phyloP scores from a whole-genome alignment of 2,113 vertebrate species.

The Arenaria interpres region DNA sequence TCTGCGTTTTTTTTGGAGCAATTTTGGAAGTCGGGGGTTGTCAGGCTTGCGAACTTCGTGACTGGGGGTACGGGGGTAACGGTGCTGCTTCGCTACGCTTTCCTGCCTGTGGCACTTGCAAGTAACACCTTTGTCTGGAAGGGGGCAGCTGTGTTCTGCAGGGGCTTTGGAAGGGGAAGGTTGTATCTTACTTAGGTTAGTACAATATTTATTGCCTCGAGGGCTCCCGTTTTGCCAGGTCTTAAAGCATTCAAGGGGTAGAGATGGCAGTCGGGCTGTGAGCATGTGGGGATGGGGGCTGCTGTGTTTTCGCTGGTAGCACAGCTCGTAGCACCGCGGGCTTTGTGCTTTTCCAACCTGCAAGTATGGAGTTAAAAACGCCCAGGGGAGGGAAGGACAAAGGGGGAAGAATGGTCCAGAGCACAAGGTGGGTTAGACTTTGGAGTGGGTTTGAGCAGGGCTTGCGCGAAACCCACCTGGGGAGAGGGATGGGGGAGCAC shows the following conservation, averaged over 20 bases:
- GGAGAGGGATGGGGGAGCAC: background rate
- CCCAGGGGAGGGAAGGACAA: background rate
- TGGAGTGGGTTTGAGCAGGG: background rate
- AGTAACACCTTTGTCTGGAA: background rate
- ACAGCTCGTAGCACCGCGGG: background rate
- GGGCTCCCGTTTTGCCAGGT: background rate
- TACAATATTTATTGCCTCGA: background rate
- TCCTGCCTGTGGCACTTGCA: background rate
- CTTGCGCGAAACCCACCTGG: rapidly evolving
- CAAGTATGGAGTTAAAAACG: background rate
- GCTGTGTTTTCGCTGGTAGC: background rate
- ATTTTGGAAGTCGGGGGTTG: background rate
- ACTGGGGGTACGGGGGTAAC: background rate
- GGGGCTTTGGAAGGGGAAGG: background rate
- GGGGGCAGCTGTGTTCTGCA: background rate
- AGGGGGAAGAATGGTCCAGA: rapidly evolving
- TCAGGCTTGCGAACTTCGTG: background rate
- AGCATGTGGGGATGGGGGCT: background rate
- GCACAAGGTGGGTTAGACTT: background rate
- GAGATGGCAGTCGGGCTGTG: background rate
- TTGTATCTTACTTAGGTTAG: background rate
- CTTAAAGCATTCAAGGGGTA: background rate
- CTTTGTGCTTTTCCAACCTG: background rate
- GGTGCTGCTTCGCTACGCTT: background rate
- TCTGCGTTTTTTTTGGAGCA: background rate